Base-by-base conservation (phyloP, 2,888 invertebrate species). In the Habrosyne pyritoides region DNA sequence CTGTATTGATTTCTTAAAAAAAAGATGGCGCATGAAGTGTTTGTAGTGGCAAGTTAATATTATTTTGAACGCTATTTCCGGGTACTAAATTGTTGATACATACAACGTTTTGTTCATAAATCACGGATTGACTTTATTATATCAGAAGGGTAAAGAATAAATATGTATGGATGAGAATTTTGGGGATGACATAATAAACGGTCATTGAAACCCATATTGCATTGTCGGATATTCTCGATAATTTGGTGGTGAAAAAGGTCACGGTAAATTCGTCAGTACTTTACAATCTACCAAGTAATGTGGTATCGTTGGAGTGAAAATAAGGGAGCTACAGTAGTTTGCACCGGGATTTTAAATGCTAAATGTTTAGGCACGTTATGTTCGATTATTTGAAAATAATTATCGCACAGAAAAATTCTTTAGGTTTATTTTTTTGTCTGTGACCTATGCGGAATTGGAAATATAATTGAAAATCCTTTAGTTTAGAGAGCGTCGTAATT, bases 1-100 rank as follows among this genome's bases (percentile, higher is more conserved):
- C 75, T 78, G 66, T 73, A 72, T 80, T 84, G 81, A 80, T 84
- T 85, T 86, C 76, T 75, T 30, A 53, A 42, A 55, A 53, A 26
- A 53, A 26, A 56, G 51, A 47, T 48, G 48, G 52, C n/a, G 51
- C 53, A 49, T 51, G 56, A 46, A 47, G 56, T 48, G 48, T 49
- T 48, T 28, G 50, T 18, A 50, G 50, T 50, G 50, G 50, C 50
- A 48, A 36, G 26, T n/a, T 26, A 28, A 10, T 26, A n/a, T 14
- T 49, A 28, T 7, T 14, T 26, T 49, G 50, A 30, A 14, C 30
- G 18, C 21, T 50, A 18, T 50, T 28, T 28, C 21, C 18, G 18
- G 28, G 50, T 26, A 48, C 14, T 48, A 28, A 28, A 50, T 30
- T 18, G 18, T 21, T 42, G 18, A 42, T 24, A 50, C 21, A 10